Conservation (phyloP, 2,113 vertebrate genomes). For the Odocoileus virginianus region DNA sequence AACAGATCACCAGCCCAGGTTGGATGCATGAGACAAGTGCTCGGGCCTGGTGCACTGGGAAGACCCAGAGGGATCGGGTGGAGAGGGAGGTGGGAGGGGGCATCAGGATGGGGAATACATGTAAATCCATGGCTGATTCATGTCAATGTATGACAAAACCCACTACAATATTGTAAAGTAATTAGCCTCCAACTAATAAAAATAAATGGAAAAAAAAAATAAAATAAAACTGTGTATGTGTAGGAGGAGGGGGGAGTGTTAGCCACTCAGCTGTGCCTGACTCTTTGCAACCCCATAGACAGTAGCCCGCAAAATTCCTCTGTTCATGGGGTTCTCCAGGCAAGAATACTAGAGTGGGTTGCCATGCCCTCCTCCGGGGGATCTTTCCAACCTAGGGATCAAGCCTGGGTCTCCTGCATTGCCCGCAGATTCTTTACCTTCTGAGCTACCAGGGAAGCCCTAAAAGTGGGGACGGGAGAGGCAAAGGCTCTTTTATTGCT, state of each 20-base stretch:
- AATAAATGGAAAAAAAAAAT: no score
- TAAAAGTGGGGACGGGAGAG: background rate
- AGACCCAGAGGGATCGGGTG: no score
- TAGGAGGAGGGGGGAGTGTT: background rate
- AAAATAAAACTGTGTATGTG: background rate
- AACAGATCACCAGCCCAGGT: no score
- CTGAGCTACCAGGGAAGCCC: background rate
- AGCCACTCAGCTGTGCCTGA: background rate
- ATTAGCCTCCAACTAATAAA: no score
- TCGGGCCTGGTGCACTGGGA: no score
- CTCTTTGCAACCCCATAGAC: background rate
- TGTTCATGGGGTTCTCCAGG: background rate
- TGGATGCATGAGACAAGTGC: no score
- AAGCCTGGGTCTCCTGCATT: background rate
- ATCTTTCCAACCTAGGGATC: background rate
- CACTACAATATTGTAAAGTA: no score
- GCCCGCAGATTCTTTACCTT: background rate
- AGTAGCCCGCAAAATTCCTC: accelerated
- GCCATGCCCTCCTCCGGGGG: background rate
- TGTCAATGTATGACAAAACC: no score
- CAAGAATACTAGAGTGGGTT: background rate
- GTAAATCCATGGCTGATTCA: no score
- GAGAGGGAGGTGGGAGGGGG: no score
- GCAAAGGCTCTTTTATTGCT: background rate
- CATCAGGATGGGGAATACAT: no score